phyloP scores from a whole-genome alignment of 2,888 invertebrate species.

The Arctia plantaginis region DNA sequence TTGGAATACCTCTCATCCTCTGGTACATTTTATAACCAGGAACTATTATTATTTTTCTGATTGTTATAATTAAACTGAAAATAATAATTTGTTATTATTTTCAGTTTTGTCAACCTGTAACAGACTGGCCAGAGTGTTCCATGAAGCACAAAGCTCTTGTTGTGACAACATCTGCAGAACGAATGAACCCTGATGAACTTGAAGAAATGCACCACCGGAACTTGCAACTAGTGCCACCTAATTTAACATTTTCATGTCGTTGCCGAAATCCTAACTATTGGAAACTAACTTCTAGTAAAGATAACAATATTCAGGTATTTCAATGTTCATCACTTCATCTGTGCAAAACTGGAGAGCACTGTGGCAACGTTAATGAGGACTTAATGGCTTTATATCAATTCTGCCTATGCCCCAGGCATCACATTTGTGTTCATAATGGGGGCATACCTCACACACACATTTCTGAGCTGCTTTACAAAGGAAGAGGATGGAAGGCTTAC shows the following conservation, averaged over 20 bases:
- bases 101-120: conserved; percentile 84
- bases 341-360: conserved; percentile 86
- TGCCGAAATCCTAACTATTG: conserved; percentile 85
- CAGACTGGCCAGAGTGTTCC: conserved; percentile 73
- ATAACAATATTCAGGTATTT: conserved; percentile 61
- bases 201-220: conserved; percentile 75
- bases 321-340: conserved; percentile 81
- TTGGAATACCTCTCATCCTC: neutral
- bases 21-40: neutral
- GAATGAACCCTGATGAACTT: conserved; percentile 75
- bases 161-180: conserved; percentile 65
- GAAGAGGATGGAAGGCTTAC: conserved; percentile 85
- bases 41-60: neutral
- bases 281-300: conserved; percentile 67
- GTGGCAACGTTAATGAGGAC: conserved; percentile 87
- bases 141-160: conserved; percentile 69
- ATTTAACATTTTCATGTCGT: conserved; percentile 79
- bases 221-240: conserved; percentile 75
- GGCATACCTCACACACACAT: conserved; percentile 76
- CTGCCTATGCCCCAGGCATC: conserved; percentile 87
- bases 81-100: conserved; percentile 28
- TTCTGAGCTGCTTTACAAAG: conserved; percentile 86
- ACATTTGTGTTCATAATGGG: conserved; percentile 86
- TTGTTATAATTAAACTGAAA: neutral
- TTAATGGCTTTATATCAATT: conserved; percentile 87